Evolutionary conservation across 2,888 invertebrate genomes (phyloP).

Genomic region (Epicampocera succincta): DNA sequence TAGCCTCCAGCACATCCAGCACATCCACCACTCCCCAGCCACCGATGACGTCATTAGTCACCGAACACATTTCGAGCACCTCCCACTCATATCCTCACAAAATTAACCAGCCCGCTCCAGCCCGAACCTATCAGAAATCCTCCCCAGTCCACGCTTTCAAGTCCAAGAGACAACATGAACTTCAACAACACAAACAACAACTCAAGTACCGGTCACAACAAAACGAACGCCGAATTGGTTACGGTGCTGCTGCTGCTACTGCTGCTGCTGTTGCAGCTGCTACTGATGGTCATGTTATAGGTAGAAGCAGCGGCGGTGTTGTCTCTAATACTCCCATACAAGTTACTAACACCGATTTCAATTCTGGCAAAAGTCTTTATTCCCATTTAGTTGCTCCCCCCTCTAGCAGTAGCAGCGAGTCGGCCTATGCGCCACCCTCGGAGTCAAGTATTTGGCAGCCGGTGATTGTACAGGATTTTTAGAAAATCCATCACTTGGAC

Average conservation of each 20-base stretch:
- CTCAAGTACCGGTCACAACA: slow-evolving; percentile 63
- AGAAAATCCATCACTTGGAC: not conserved
- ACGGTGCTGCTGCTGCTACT: slow-evolving; percentile 72
- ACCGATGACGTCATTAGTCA: slow-evolving; percentile 13
- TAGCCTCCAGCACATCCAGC: slow-evolving; percentile 54
- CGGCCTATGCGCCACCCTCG: slow-evolving; percentile 61
- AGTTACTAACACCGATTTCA: slow-evolving; percentile 28
- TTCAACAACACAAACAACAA: slow-evolving; percentile 66
- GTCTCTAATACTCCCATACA: slow-evolving; percentile 19
- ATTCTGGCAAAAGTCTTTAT: slow-evolving; percentile 17
- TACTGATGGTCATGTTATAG: slow-evolving; percentile 57
- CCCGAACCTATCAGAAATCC: slow-evolving; percentile 20
- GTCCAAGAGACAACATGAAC: slow-evolving; percentile 11
- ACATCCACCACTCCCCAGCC: slow-evolving; percentile 44
- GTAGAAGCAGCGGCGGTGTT: slow-evolving; percentile 63
- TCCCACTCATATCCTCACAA: slow-evolving; percentile 58
- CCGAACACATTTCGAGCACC: slow-evolving; percentile 49
- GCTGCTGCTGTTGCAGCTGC: slow-evolving; percentile 72
- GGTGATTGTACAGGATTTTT: slow-evolving; percentile 73
- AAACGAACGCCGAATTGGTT: slow-evolving; percentile 76
- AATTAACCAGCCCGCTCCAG: slow-evolving; percentile 66
- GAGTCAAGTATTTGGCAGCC: slow-evolving; percentile 76
- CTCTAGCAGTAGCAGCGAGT: not conserved
- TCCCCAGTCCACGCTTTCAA: slow-evolving; percentile 20
- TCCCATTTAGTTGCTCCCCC: slow-evolving; percentile 12